Evolutionary conservation across 2,888 invertebrate species (phyloP), one percentile per base, ranked within the genome.

Genomic region (Drosophila robusta): DNA sequence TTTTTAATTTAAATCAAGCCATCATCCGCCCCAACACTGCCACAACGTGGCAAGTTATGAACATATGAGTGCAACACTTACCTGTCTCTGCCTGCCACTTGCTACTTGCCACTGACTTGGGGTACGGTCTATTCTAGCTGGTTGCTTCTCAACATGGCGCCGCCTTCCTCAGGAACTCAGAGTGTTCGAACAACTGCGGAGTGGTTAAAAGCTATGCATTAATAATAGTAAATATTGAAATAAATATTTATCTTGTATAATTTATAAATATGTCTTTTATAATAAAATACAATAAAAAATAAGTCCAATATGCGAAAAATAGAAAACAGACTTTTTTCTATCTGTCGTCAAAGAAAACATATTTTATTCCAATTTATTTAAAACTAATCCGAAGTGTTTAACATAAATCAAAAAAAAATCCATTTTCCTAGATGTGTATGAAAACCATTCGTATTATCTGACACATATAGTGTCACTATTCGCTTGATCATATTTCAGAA

Each of bases 1-100:
- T 87, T 87, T 87, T 88, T 80, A 87, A 87, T 87, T 89, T 87
- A 82, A 88, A 84, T 79, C 82, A 85, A 82, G 78, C 76, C 71
- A 70, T 80, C 78, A 63, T 63, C 56, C 64, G 1, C 38, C 39
- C 41, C 54, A 41, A 3, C 34, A 12, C 11, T 4, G 24, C 26
- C 42, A 34, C 54, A 68, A 22, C 26, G 55, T 54, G 22, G 55
- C 51, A 55, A 46, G 52, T 54, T 78, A 79, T 81, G 65, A 86
- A 79, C 72, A 79, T 84, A 77, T 75, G 69, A 78, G 67, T 80
- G 70, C 65, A 80, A 57, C 67, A 52, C 63, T 79, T 54, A 70
- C 77, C 57, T 65, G 47, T 62, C 50, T 52, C 49, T 42, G 36
- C 44, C 29, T 47, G n/a, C 45, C 32, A 4, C 36, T 49, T 55